Conservation (phyloP, 1,140 invertebrate species). For the Helicoverpa zea region DNA sequence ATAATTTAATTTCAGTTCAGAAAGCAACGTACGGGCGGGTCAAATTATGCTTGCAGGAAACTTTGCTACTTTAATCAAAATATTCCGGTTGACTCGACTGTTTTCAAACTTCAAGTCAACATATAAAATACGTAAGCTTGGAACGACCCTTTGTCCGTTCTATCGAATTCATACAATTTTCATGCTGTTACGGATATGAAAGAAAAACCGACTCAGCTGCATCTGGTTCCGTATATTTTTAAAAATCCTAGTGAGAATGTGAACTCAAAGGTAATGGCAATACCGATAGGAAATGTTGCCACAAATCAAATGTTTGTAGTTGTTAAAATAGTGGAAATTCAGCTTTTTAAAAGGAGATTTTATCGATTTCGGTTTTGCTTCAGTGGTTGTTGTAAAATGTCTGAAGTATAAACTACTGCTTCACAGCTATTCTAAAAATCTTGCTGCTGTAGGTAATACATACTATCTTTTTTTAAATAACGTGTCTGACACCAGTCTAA, state of each 20-base stretch:
- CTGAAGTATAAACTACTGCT: no score
- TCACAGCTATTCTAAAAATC: no score
- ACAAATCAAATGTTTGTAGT: slow-evolving; percentile 1
- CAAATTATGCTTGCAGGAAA: background rate
- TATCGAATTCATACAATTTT: slow-evolving; percentile 28
- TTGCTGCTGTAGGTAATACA: no score
- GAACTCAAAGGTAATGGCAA: slow-evolving; percentile 5
- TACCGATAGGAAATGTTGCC: slow-evolving; percentile 6
- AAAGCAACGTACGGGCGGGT: no score
- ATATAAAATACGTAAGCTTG: background rate
- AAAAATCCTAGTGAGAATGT: background rate
- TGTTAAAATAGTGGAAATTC: background rate
- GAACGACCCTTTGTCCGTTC: slow-evolving; percentile 5
- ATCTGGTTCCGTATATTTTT: background rate
- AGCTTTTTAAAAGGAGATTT: no score
- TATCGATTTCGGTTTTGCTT: no score
- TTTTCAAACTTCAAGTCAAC: slow-evolving; percentile 16
- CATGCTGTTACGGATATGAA: slow-evolving; percentile 25
- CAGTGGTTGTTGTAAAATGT: no score
- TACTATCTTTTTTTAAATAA: no score
- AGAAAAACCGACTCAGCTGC: slow-evolving; percentile 22
- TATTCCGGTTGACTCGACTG: slow-evolving; percentile 27
- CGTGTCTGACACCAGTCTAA: no score
- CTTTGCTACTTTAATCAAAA: slow-evolving; percentile 23
- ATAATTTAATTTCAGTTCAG: no score